phyloP scores from a whole-genome alignment of 2,797 vertebrate genomes.

The Spinibarbus caldwelli region DNA sequence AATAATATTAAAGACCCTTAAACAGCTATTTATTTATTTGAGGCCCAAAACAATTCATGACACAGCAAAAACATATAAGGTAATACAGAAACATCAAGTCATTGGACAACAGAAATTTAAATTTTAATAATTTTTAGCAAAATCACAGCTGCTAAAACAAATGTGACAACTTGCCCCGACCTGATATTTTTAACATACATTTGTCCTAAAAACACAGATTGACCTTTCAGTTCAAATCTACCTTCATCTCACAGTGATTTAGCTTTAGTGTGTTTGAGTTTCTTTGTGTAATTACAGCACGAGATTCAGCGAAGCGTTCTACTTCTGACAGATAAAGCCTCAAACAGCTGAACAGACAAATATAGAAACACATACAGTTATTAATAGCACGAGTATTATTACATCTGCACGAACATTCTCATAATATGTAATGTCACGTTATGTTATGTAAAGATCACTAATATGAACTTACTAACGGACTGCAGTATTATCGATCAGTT shows the following conservation, averaged over 20 bases:
- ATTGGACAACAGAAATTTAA: background rate
- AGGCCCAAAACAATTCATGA: background rate
- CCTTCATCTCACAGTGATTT: background rate
- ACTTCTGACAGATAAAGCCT: background rate
- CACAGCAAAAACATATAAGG: background rate
- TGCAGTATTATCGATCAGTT: background rate
- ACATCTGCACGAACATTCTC: background rate
- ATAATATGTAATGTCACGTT: no score
- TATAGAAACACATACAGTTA: constrained; percentile 8
- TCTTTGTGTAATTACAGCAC: background rate
- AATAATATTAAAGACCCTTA: no score
- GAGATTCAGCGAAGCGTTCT: background rate
- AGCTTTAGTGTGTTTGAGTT: background rate
- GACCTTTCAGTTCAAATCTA: background rate
- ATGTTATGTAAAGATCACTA: background rate
- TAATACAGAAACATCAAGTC: background rate
- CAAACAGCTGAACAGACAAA: constrained; percentile 13
- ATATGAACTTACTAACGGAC: background rate
- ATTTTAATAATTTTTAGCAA: background rate
- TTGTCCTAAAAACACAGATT: background rate
- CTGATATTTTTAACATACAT: background rate
- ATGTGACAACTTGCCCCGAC: background rate
- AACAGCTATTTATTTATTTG: no score
- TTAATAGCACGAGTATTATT: constrained; percentile 6
- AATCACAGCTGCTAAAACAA: background rate